A percentile compares a stretch with the other conserved stretches of the same genome.
Evolutionary conservation across 2,888 invertebrate species (phyloP).

Genomic region (Junonia oenone): DNA sequence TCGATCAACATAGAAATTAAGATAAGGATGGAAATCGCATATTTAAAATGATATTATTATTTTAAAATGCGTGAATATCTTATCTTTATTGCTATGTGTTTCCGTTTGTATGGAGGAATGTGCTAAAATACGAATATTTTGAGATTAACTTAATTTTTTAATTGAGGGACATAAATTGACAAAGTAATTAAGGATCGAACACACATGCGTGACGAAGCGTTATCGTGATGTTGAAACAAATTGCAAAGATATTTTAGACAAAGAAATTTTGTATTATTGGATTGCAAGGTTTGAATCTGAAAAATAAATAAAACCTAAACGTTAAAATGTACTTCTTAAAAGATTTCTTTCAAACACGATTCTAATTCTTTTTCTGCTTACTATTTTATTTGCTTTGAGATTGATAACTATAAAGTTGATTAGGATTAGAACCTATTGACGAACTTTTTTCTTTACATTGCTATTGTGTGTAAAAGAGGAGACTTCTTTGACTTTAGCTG

Average conservation of each 20-base stretch:
- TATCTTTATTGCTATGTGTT: neutral
- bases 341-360: no score
- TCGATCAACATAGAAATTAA: neutral
- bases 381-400: no score
- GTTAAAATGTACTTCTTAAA: no score
- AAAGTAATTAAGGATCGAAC: neutral
- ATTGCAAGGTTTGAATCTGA: neutral
- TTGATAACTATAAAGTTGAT: no score
- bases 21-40: neutral
- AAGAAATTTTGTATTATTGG: no score
- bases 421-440: no score
- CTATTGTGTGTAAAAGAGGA: no score
- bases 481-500: no score
- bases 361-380: no score
- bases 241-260: neutral
- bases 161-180: neutral
- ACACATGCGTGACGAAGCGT: neutral
- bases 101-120: neutral
- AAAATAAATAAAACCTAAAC: no score
- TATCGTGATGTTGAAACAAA: neutral
- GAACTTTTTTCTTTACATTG: no score
- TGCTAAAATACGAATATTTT: neutral
- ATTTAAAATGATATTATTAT: neutral
- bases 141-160: neutral
- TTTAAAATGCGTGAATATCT: neutral